Evolutionary conservation across 37 sponge, comb jelly and placozoan genomes (phyloP), one percentile per base, ranked within the genome.

Genomic region (Lycopodina hypogea): DNA sequence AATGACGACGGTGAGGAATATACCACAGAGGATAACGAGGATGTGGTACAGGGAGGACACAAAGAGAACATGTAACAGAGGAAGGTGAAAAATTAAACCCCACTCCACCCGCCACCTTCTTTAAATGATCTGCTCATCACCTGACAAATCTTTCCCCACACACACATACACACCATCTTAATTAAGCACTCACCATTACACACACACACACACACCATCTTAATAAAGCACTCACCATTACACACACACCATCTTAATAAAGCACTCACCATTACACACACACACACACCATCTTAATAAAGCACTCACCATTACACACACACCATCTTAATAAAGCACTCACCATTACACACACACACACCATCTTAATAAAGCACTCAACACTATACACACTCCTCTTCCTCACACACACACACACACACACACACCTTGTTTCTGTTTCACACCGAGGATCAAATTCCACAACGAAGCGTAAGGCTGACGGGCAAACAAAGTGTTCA

Each of bases 381-480:
- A 4, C 48, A 45, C 48, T 9, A 45, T 9, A 45, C 48, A 45
- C 48, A 45, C 48, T 45, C 48, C 48, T 45, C n/a, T 12, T 45
- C 48, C 48, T 45, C 48, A 45, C 4, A 3, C 60, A 59, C 28
- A n/a, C n/a, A n/a, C 60, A 17, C n/a, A 26, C 60, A 23, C 60
- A 12, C 18, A 28, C 28, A 28, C 53, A 92, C 81, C 85, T 60
- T 55, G 81, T 74, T 79, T 91, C 92, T 17, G 92, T 91, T 23
- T 55, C 42, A 41, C 93, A 91, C 39, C 87, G 66, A 21, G 58
- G n/a, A 68, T 95, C 95, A 86, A 95, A 95, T 29, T 95, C 95
- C 15, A 95, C 56, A 12, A 79, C 28, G 48, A 95, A 81, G 4
- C 76, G 39, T 0, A 60, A 32, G 22, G 82, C 82, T 8, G 74